Percentiles rank a stretch among this genome's conserved stretches.
These are phyloP conservation scores for Thamnaconus septentrionalis DNA, from an alignment of 2,113 vertebrate genomes.

Conservation along the genomic window DNA sequence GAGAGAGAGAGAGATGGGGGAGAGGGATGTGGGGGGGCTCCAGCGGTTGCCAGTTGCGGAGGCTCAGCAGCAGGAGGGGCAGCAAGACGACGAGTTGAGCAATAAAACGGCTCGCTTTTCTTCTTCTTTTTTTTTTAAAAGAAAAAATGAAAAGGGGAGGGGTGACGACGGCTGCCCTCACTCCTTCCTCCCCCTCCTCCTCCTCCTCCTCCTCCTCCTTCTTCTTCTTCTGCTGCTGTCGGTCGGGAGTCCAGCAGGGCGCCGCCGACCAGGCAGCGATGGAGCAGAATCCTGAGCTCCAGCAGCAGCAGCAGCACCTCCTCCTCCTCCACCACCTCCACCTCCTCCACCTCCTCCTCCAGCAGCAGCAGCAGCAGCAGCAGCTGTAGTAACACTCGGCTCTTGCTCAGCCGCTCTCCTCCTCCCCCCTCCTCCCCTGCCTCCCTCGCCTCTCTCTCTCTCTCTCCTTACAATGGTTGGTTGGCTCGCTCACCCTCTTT, in stretches of 20 bases:
- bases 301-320: constrained; percentile 62
- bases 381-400: constrained; percentile 79
- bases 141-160: constrained; percentile 31
- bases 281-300: background rate
- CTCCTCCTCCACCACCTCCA: constrained; percentile 62
- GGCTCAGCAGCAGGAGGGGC: constrained; percentile 50
- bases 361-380: constrained; percentile 62
- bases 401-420: constrained; percentile 67
- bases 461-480: constrained; percentile 65
- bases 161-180: constrained; percentile 26
- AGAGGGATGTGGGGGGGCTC: constrained; percentile 21
- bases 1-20: constrained; percentile 46
- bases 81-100: constrained; percentile 32
- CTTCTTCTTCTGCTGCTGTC: background rate
- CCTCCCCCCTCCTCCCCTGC: constrained; percentile 57
- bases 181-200: constrained; percentile 31
- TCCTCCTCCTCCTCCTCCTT: constrained; percentile 43
- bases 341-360: constrained; percentile 60
- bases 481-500: constrained; percentile 26
- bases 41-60: constrained; percentile 59
- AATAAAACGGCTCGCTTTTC: too few species aligned
- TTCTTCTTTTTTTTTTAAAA: background rate
- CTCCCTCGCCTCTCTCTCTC: constrained; percentile 44
- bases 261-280: too few species aligned
- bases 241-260: constrained; percentile 28